phyloP scores from a whole-genome alignment of 2,888 invertebrate species.

The Oxytorus armatus region DNA sequence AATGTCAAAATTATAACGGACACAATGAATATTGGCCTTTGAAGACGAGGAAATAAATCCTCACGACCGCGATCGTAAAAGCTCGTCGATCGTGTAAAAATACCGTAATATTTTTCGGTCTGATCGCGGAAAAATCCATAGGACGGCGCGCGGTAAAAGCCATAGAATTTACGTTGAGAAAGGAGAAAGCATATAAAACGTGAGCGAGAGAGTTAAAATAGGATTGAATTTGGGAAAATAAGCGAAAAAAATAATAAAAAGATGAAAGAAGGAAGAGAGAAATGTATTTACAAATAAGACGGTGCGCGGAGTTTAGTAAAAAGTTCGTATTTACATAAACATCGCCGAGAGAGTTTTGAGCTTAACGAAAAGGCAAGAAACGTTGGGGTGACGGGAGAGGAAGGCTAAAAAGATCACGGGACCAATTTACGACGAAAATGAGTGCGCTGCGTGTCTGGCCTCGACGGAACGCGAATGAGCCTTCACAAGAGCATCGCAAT shows the following conservation, averaged over 20 bases:
- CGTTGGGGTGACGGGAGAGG: neutral
- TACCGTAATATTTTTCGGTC: too few species aligned
- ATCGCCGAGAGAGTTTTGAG: slow-evolving; percentile 14
- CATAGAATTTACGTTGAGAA: too few species aligned
- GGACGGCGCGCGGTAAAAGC: too few species aligned
- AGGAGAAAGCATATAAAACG: too few species aligned
- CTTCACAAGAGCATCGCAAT: neutral
- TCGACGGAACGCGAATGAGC: neutral
- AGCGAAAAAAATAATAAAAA: neutral
- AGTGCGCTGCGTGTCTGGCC: slow-evolving; percentile 17
- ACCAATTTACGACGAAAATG: slow-evolving; percentile 52
- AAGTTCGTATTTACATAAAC: slow-evolving; percentile 25
- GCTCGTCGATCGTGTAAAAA: too few species aligned
- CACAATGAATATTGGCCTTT: too few species aligned
- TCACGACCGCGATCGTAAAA: too few species aligned
- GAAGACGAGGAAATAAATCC: too few species aligned
- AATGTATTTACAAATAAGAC: slow-evolving; percentile 40
- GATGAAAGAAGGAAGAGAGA: slow-evolving; percentile 16
- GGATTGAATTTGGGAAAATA: too few species aligned
- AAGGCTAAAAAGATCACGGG: slow-evolving; percentile 43
- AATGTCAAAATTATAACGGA: too few species aligned
- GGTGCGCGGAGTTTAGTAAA: slow-evolving; percentile 5
- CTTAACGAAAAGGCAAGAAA: neutral
- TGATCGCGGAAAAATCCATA: too few species aligned
- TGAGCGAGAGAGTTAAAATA: too few species aligned